Evolutionary conservation across 2,888 invertebrate species (phyloP).

Genomic region (Rapana venosa): DNA sequence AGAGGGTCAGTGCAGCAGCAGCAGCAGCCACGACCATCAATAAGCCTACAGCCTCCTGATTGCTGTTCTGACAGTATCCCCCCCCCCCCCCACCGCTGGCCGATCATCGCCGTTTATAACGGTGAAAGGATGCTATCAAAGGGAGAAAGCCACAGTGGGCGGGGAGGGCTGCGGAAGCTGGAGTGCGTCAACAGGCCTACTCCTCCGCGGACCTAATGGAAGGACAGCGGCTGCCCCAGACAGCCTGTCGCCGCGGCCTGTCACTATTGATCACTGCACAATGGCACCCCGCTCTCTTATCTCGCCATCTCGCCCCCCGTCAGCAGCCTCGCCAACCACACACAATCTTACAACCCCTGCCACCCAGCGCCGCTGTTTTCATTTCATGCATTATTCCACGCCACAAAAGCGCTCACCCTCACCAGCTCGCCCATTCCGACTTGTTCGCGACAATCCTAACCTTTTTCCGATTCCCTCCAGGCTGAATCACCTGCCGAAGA

Average conservation of each 20-base stretch:
- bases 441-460: conserved; percentile 26
- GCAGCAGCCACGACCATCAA: no score
- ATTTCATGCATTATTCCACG: conserved; percentile 34
- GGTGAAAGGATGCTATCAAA: not conserved
- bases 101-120: not conserved
- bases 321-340: conserved; percentile 17
- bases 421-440: conserved; percentile 30
- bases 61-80: no score
- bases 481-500: conserved; percentile 29
- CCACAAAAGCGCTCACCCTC: conserved; percentile 27
- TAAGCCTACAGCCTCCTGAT: no score
- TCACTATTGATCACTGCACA: conserved; percentile 29
- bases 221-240: not conserved
- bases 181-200: not conserved
- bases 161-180: not conserved
- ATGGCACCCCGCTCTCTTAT: conserved; percentile 32
- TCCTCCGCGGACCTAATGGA: conserved; percentile 8
- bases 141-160: not conserved
- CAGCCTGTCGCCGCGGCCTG: conserved; percentile 24
- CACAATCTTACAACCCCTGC: conserved; percentile 24
- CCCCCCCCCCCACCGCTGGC: no score
- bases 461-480: conserved; percentile 16
- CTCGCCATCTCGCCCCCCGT: conserved; percentile 15
- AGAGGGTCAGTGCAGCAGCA: no score
- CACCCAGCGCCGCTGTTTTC: conserved; percentile 12